Percentiles rank a stretch among this genome's conserved stretches.
Evolutionary conservation across 30 jellyfish, hydroid and myxozoan species (phyloP).

Genomic region (Chrysaora quinquecirrha): DNA sequence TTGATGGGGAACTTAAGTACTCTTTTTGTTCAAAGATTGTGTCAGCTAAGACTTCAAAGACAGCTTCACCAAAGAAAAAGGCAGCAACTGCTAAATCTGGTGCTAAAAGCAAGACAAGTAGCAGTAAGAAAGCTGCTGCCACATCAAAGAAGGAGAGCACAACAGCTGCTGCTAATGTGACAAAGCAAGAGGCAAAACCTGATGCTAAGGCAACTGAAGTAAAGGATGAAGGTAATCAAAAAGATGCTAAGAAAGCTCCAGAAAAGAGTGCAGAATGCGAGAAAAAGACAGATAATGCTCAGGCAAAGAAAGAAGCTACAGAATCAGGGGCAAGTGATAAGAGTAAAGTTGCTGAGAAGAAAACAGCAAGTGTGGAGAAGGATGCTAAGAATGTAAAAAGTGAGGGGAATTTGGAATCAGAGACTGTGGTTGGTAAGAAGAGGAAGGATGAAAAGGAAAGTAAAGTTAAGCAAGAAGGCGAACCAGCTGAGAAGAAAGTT

Average conservation of each 20-base stretch:
- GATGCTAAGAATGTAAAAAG: slow-evolving; percentile 34
- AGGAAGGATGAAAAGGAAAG: slow-evolving; percentile 53
- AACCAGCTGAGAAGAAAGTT: slow-evolving; percentile 27
- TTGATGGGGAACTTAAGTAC: too few relatives aligned
- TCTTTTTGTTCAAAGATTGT: too few relatives aligned
- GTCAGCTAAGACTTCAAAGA: background rate
- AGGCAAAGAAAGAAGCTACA: slow-evolving; percentile 4
- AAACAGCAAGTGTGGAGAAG: background rate
- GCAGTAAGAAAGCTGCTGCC: background rate
- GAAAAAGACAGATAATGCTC: background rate
- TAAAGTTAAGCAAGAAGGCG: slow-evolving; percentile 53
- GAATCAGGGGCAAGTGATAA: slow-evolving; percentile 1
- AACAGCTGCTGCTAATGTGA: background rate
- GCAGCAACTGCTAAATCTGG: background rate
- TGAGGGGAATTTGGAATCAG: slow-evolving; percentile 19
- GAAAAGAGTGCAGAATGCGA: slow-evolving; percentile 15
- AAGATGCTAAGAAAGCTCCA: slow-evolving; percentile 4
- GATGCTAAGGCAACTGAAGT: slow-evolving; percentile 22
- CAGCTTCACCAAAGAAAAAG: background rate
- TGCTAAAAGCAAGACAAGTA: background rate
- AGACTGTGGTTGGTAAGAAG: slow-evolving; percentile 23
- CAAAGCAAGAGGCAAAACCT: slow-evolving; percentile 8
- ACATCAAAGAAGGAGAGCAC: background rate
- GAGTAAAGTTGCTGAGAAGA: slow-evolving; percentile 30
- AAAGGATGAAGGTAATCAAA: slow-evolving; percentile 20